Conservation (phyloP, 2,797 vertebrate species). For the Mormyrops attenuatus region DNA sequence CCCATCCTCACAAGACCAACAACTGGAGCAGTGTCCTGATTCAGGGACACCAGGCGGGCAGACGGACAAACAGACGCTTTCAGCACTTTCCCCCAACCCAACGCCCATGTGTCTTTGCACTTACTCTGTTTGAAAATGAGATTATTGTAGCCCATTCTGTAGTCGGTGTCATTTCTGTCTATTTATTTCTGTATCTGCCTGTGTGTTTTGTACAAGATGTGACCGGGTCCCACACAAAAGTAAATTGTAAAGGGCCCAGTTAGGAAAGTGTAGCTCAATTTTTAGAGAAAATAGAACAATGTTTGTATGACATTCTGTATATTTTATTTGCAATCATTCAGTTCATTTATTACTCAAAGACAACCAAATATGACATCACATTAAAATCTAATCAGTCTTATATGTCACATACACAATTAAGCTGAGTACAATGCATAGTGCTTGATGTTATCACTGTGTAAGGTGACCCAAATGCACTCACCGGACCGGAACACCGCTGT, state of each 20-base stretch:
- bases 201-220: conserved; percentile 31
- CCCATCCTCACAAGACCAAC: conserved; percentile 43
- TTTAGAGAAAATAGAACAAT: background rate
- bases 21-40: background rate
- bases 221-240: background rate
- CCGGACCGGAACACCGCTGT: background rate
- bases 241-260: background rate
- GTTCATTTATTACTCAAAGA: background rate
- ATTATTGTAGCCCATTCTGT: conserved; percentile 12
- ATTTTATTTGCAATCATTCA: background rate
- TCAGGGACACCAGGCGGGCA: background rate
- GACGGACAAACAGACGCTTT: conserved; percentile 24
- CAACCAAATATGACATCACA: background rate
- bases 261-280: conserved; percentile 7
- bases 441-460: background rate
- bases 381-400: background rate
- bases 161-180: conserved; percentile 32
- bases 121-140: conserved; percentile 18
- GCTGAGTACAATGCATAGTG: background rate
- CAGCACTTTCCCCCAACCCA: conserved; percentile 36
- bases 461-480: conserved; percentile 4
- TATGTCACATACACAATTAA: background rate
- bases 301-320: conserved; percentile 28
- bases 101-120: conserved; percentile 24
- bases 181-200: background rate